phyloP scores from a whole-genome alignment of 2,888 invertebrate genomes.

The Pharmacophagus antenor region DNA sequence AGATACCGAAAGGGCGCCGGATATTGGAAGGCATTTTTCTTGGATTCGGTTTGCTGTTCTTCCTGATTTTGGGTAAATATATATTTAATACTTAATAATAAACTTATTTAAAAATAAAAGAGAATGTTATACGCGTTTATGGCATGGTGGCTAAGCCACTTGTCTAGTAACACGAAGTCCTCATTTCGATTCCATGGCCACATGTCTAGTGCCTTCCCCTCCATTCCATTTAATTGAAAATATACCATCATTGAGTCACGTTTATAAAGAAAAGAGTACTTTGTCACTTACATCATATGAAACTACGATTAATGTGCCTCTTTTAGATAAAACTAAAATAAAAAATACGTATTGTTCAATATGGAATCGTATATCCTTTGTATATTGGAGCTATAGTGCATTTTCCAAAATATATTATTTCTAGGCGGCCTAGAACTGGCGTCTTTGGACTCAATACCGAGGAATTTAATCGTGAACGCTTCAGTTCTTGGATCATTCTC shows the following conservation, averaged over 20 bases:
- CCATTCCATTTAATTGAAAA: too few species aligned
- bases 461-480: constrained; percentile 85
- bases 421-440: constrained; percentile 85
- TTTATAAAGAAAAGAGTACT: too few species aligned
- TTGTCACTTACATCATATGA: too few species aligned
- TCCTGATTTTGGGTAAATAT: constrained; percentile 82
- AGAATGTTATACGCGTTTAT: too few species aligned
- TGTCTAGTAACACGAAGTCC: too few species aligned
- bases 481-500: constrained; percentile 85
- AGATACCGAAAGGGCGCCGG: constrained; percentile 82
- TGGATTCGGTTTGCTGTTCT: constrained; percentile 85
- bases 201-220: too few species aligned
- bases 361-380: background rate
- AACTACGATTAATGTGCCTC: too few species aligned
- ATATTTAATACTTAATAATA: background rate
- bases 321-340: too few species aligned
- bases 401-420: background rate
- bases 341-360: too few species aligned
- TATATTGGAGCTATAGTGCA: background rate
- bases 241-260: too few species aligned
- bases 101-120: background rate
- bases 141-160: too few species aligned
- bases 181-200: too few species aligned
- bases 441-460: constrained; percentile 86
- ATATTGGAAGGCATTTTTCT: constrained; percentile 85